These are phyloP conservation scores for Troides oblongomaculatus DNA, from an alignment of 2,888 invertebrate species.

Conservation along the genomic window DNA sequence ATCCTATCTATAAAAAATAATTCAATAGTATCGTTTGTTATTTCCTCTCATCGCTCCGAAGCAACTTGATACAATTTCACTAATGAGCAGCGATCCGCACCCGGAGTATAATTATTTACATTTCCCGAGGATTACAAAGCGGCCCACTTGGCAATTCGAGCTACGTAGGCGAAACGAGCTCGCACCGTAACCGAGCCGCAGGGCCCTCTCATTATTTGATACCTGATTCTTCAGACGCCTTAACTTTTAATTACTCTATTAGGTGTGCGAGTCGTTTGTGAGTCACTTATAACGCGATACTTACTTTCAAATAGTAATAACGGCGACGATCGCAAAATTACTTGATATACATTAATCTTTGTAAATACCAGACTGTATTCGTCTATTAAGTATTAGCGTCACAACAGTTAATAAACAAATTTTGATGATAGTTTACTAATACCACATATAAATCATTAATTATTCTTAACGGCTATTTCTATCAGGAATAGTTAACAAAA, in stretches of 20 bases:
- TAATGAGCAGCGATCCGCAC: constrained; percentile 25
- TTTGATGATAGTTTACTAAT: too few species aligned
- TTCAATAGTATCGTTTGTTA: constrained; percentile 5
- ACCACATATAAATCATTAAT: too few species aligned
- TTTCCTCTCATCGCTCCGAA: constrained; percentile 6
- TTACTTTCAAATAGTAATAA: neutral
- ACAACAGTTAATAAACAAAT: too few species aligned
- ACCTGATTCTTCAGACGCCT: constrained; percentile 17
- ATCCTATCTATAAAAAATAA: neutral
- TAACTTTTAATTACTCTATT: constrained; percentile 22
- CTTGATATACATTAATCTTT: too few species aligned
- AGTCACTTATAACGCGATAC: neutral
- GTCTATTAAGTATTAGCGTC: too few species aligned
- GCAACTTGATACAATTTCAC: constrained; percentile 23
- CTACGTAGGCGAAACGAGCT: constrained; percentile 8
- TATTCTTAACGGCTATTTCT: too few species aligned
- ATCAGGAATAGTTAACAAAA: too few species aligned
- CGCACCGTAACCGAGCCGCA: constrained; percentile 7
- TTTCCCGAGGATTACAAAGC: constrained; percentile 23
- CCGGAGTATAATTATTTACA: constrained; percentile 23
- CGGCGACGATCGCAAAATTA: too few species aligned
- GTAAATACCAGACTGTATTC: too few species aligned
- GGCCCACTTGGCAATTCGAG: constrained; percentile 20
- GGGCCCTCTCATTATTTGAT: constrained; percentile 22
- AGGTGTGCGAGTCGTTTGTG: constrained; percentile 2